Conservation (phyloP, 2,113 vertebrate genomes). For the Lathamus discolor region DNA sequence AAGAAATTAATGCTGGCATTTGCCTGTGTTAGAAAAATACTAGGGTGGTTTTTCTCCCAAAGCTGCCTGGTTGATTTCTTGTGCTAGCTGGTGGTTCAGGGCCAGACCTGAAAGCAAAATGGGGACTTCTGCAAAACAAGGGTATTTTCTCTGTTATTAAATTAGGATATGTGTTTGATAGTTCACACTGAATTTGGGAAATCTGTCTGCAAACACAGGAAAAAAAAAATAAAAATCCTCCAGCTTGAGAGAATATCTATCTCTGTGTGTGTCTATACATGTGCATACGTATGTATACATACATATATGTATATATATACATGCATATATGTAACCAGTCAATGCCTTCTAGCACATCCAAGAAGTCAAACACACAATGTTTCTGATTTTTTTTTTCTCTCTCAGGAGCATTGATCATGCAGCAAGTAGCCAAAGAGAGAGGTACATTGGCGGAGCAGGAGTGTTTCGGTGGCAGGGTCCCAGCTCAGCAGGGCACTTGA, state of each 20-base stretch:
- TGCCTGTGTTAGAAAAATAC: not conserved
- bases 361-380: fast-evolving
- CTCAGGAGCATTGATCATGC: fast-evolving
- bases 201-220: not conserved
- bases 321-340: fast-evolving
- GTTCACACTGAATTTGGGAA: not conserved
- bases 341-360: fast-evolving
- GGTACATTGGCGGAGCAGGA: not conserved
- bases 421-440: fast-evolving
- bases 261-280: no score
- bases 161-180: not conserved
- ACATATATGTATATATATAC: fast-evolving
- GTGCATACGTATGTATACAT: fast-evolving
- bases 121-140: fast-evolving
- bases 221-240: not conserved
- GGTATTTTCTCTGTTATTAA: fast-evolving
- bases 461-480: not conserved
- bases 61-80: not conserved
- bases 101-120: fast-evolving
- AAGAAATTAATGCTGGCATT: not conserved
- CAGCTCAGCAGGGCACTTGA: not conserved
- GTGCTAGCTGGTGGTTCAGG: not conserved
- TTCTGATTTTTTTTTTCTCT: fast-evolving
- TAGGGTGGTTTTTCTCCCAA: not conserved
- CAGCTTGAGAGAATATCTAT: not conserved